Evolutionary conservation across 2,888 invertebrate genomes (phyloP).

Genomic region (Myathropa florea): DNA sequence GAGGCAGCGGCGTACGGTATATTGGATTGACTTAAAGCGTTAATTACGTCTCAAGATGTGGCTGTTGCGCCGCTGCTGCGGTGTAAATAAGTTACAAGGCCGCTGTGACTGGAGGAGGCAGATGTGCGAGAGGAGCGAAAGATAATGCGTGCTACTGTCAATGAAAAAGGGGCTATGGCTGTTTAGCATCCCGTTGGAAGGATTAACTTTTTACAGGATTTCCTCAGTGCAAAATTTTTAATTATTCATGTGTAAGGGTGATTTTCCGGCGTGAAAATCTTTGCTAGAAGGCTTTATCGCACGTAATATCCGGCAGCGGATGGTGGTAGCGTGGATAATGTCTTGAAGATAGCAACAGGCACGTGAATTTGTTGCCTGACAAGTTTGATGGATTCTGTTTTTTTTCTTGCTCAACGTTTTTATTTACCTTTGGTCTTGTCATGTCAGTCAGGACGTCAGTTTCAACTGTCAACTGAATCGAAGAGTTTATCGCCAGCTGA

Average conservation of each 20-base stretch:
- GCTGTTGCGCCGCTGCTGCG: background rate
- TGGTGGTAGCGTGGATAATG: background rate
- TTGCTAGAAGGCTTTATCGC: background rate
- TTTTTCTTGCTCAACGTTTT: background rate
- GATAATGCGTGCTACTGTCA: background rate
- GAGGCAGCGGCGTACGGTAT: background rate
- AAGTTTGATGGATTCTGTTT: background rate
- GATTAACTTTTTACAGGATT: slow-evolving; percentile 1
- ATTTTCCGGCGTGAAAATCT: background rate
- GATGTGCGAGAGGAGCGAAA: background rate
- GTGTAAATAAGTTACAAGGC: slow-evolving; percentile 18
- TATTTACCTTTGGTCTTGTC: background rate
- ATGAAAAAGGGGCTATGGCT: slow-evolving; percentile 2
- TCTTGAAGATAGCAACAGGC: background rate
- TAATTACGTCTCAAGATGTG: slow-evolving; percentile 40
- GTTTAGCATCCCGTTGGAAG: background rate
- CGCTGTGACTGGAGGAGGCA: background rate
- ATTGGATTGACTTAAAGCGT: slow-evolving; percentile 35
- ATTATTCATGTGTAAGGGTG: slow-evolving; percentile 11
- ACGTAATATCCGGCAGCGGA: background rate
- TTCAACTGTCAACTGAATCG: background rate
- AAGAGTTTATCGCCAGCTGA: background rate
- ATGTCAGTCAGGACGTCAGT: background rate
- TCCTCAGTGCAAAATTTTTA: slow-evolving; percentile 6
- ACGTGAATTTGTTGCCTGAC: background rate